Conservation (phyloP, 2,888 invertebrate genomes). For the Synergus japonicus region DNA sequence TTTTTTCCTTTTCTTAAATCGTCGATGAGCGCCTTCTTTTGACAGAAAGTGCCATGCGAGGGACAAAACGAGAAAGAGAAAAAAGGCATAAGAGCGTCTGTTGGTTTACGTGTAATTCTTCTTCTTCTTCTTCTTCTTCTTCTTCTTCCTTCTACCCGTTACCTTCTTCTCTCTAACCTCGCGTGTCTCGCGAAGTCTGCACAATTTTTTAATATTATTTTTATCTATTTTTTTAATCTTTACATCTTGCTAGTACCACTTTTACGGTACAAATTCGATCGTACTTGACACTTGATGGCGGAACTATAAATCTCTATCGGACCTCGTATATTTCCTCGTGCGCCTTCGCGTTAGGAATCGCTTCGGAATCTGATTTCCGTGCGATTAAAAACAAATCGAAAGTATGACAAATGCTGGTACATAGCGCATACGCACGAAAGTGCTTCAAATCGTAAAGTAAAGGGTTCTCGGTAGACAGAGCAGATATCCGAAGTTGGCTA, state of each 20-base stretch:
- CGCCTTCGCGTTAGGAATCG: constrained; percentile 11
- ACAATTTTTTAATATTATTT: background rate
- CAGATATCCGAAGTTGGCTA: constrained; percentile 45
- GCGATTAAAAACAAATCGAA: constrained; percentile 35
- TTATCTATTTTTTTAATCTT: background rate
- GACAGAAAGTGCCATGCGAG: constrained; percentile 34
- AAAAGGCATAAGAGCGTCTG: constrained; percentile 1
- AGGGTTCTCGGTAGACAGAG: constrained; percentile 15
- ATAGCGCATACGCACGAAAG: constrained; percentile 8
- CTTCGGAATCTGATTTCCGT: constrained; percentile 30
- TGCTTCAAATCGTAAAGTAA: constrained; percentile 34
- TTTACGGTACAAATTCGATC: constrained; percentile 34
- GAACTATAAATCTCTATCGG: constrained; percentile 39
- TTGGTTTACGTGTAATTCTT: constrained; percentile 42
- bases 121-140: constrained; percentile 52
- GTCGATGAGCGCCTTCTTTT: constrained; percentile 23
- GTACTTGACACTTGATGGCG: constrained; percentile 36
- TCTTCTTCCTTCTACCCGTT: constrained; percentile 37
- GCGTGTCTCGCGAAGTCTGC: constrained; percentile 28
- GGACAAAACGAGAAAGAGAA: constrained; percentile 23
- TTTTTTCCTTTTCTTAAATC: constrained; percentile 15
- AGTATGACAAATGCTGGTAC: constrained; percentile 32
- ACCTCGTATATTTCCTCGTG: constrained; percentile 9
- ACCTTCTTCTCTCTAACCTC: constrained; percentile 13
- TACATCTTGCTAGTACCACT: constrained; percentile 12